Base-by-base conservation (phyloP, 2,113 vertebrate species). In the Urocynchramus pylzowi region DNA sequence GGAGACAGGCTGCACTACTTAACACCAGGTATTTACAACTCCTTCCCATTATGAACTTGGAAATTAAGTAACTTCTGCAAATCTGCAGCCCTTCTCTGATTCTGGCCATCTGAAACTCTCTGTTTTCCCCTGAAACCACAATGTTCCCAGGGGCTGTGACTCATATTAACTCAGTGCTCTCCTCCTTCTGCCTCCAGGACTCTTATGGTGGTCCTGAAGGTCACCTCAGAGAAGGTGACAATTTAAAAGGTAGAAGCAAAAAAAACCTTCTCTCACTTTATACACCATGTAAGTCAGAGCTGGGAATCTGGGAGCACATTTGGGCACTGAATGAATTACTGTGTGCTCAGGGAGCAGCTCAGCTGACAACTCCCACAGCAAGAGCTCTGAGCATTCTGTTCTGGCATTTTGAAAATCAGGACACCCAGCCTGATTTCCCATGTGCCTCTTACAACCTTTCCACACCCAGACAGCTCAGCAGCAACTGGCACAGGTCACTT, bases 101-200 rank as follows among this genome's bases (percentile, higher is more conserved):
- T 50, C 35, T 63, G 20, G 30, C 20, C 37, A 52, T 28, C 33
- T 31, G 30, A 27, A 73, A 45, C 39, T 31, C 2, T 53, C 21
- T 61, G 21, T 44, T 64, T n/a, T n/a, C n/a, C n/a, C n/a, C n/a
- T n/a, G n/a, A n/a, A n/a, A n/a, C n/a, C 11, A 7, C 44, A 45
- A 8, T 9, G 11, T 21, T 39, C 22, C 31, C 16, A 1, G 5
- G 44, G 35, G 28, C 39, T 41, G 52, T 10, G 8, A 52, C 16
- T 37, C 1, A 0, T 1, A 17, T 20, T 26, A 59, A 41, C 45
- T 63, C 74, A 45, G 14, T 0, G 5, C 11, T 20, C 57, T 84
- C 42, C 13, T 83, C 21, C 27, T 61, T 11, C 12, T 63, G 14
- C 47, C 53, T 64, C 77, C 57, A 50, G 30, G 39, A n/a, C 17